phyloP scores from a whole-genome alignment of 2,113 vertebrate genomes.

The Pteropus alecto region DNA sequence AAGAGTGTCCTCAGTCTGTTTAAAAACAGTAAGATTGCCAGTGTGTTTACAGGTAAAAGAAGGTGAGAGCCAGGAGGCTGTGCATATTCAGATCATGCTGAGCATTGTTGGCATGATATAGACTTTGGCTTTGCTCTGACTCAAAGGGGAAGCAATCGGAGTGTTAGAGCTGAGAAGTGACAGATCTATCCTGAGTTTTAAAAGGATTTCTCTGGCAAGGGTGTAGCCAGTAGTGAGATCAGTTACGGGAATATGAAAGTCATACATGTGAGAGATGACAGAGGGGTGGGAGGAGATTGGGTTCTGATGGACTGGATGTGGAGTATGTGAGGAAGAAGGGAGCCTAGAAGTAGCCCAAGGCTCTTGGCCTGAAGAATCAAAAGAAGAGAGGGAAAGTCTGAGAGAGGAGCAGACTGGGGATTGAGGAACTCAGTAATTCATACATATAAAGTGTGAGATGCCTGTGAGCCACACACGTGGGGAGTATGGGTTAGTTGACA shows the following conservation, averaged over 20 bases:
- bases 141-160: background rate
- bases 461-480: background rate
- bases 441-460: background rate
- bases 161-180: rapidly evolving
- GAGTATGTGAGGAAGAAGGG: background rate
- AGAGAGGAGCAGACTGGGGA: background rate
- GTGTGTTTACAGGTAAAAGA: background rate
- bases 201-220: background rate
- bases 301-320: too few relatives aligned
- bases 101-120: background rate
- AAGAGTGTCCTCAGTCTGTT: background rate
- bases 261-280: background rate
- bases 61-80: background rate
- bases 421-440: background rate
- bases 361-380: background rate
- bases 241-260: background rate
- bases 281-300: background rate
- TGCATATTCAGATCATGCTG: rapidly evolving
- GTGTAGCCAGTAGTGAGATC: background rate
- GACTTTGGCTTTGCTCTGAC: background rate
- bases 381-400: background rate
- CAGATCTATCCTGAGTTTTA: background rate
- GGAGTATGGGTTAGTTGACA: background rate
- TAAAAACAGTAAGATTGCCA: background rate
- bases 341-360: too few relatives aligned